A percentile compares a stretch with the other conserved stretches of the same genome.
phyloP scores from a whole-genome alignment of 2,797 vertebrate species.

The Enteromius unitaeniatus region DNA sequence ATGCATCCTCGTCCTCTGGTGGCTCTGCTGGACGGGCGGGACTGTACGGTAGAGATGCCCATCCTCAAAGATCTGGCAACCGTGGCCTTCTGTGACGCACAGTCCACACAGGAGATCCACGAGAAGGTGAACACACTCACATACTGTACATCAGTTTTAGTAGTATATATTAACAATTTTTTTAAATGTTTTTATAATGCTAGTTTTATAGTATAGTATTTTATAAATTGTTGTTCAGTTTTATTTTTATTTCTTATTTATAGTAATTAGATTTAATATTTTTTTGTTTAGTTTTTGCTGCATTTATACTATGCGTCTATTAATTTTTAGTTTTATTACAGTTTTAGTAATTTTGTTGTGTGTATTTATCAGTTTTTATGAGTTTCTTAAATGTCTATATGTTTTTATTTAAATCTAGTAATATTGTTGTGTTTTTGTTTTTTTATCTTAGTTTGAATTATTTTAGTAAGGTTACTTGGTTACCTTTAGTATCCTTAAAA shows the following conservation, averaged over 20 bases:
- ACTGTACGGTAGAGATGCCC: constrained; percentile 98
- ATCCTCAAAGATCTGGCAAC: constrained; percentile 97
- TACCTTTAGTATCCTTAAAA: not conserved
- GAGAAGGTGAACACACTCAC: constrained; percentile 84
- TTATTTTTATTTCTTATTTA: too few species aligned
- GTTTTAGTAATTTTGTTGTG: too few species aligned
- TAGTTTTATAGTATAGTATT: too few species aligned
- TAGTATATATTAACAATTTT: not conserved
- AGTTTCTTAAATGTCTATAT: too few species aligned
- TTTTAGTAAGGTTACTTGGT: not conserved
- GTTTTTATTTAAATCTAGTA: too few species aligned
- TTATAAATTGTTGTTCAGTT: too few species aligned
- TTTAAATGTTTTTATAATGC: not conserved
- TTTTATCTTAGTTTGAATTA: not conserved
- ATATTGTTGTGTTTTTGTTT: not conserved
- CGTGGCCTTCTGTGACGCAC: constrained; percentile 94
- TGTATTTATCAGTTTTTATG: too few species aligned
- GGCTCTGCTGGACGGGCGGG: constrained; percentile 92
- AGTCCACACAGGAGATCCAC: constrained; percentile 97
- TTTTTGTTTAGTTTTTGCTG: too few species aligned
- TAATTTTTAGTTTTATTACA: too few species aligned
- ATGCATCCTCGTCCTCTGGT: constrained; percentile 96
- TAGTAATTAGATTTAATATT: not conserved
- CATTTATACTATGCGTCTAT: too few species aligned
- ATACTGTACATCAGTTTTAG: not conserved